Evolutionary conservation across 1,140 invertebrate genomes (phyloP), one percentile per base, ranked within the genome.

Genomic region (Sinella curviseta): DNA sequence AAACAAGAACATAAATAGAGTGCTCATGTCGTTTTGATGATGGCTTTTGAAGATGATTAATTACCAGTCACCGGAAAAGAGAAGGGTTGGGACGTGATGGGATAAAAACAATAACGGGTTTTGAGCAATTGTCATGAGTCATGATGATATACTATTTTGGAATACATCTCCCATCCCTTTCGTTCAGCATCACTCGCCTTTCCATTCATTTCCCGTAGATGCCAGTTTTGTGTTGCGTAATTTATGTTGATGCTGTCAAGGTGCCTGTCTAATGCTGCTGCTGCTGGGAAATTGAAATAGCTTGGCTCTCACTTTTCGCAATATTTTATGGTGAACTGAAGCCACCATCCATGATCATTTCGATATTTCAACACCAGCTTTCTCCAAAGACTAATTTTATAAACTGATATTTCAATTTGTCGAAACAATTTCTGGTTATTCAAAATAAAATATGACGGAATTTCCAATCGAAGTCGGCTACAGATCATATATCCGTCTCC

Each of bases 31-130:
- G n/a, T n/a, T n/a, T n/a, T n/a, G n/a, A n/a, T n/a, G n/a, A 48
- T 48, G 39, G 57, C 57, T 60, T 26, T 26, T 60, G 57, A 60
- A 60, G 57, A 14, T 60, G 57, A 60, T 60, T 60, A 60, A 60
- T 60, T 60, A 26, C 57, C 57, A 60, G 39, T 48, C 39, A 48
- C 8, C 39, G 39, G n/a, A n/a, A n/a, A n/a, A 48, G 20, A 12
- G 39, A 20, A 48, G 39, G 20, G 8, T 48, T 48, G 39, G 39
- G 8, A 48, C 8, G 39, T 8, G 39, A 8, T 20, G 20, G 39
- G n/a, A n/a, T 48, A 12, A 48, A 12, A 48, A 48, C 20, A 48
- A 48, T 48, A 12, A 20, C 39, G 8, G 8, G 39, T 48, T 48
- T 48, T 20, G 39, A 12, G 39, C 8, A 48, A 48, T 20, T 20